A percentile compares a stretch with the other conserved stretches of the same genome.
Conservation (phyloP, 2,797 vertebrate genomes). For the Ctenopoma kingsleyae region DNA sequence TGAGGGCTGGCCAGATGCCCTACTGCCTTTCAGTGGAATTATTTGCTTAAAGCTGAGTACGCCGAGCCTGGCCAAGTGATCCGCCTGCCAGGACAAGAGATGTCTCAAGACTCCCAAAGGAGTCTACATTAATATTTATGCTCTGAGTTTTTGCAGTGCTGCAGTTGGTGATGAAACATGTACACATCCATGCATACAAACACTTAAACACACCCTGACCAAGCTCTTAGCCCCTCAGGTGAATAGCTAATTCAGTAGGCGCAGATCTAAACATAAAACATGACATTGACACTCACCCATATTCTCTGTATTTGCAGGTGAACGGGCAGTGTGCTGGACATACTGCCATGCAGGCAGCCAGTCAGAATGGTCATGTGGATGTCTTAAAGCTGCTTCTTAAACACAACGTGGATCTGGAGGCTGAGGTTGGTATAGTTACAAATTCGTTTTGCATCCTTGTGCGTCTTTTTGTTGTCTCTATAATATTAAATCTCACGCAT, state of each 20-base stretch:
- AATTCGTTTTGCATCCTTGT: conserved; percentile 1
- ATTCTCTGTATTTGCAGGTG: conserved; percentile 81
- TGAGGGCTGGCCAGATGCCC: conserved; percentile 79
- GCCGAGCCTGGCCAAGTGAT: conserved; percentile 78
- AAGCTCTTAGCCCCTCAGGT: conserved; percentile 28
- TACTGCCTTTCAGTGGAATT: conserved; percentile 83
- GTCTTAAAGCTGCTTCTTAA: conserved; percentile 98
- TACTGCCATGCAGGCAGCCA: conserved; percentile 99
- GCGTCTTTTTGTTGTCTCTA: not conserved
- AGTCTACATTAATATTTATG: conserved; percentile 85
- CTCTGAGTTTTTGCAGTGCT: conserved; percentile 81
- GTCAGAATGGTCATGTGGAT: conserved; percentile 98
- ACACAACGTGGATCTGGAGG: conserved; percentile 97
- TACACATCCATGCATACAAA: conserved; percentile 36
- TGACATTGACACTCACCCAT: not conserved
- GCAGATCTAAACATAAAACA: conserved; percentile 31
- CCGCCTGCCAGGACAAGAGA: conserved; percentile 83
- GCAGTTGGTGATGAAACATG: conserved; percentile 79
- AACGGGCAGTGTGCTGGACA: conserved; percentile 99
- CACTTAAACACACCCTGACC: conserved; percentile 37
- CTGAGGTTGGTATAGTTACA: conserved; percentile 88
- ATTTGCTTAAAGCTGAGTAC: conserved; percentile 81
- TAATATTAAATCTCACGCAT: conserved; percentile 1
- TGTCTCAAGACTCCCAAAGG: conserved; percentile 83
- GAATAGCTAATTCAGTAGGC: conserved; percentile 46